These are phyloP conservation scores for Argyresthia goedartella DNA, from an alignment of 2,888 invertebrate genomes.

Conservation along the genomic window DNA sequence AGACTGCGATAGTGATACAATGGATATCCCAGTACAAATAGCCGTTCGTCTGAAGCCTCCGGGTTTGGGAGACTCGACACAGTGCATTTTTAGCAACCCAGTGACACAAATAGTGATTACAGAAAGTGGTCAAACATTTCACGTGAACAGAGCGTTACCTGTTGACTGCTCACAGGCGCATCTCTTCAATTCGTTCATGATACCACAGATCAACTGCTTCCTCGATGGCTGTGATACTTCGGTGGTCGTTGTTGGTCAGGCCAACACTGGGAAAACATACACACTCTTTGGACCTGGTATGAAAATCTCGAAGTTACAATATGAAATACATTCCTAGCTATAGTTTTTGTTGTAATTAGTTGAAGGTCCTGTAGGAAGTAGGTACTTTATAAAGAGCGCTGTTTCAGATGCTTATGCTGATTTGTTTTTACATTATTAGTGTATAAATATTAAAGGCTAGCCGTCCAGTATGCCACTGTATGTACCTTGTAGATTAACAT, in stretches of 20 bases:
- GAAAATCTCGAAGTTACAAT: no score
- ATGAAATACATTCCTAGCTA: no score
- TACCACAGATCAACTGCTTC: conserved; percentile 76
- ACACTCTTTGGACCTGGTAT: conserved; percentile 78
- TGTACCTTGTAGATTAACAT: no score
- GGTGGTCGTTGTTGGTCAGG: conserved; percentile 77
- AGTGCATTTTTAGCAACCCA: conserved; percentile 72
- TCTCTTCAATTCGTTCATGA: conserved; percentile 74
- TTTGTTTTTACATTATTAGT: no score
- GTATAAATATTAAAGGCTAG: no score
- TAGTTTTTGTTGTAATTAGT: no score
- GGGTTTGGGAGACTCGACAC: conserved; percentile 63
- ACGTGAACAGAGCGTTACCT: conserved; percentile 65
- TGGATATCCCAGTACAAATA: conserved; percentile 82
- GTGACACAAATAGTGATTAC: conserved; percentile 71
- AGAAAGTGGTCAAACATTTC: conserved; percentile 71
- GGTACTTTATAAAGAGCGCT: no score
- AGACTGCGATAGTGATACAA: no score
- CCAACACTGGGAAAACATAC: conserved; percentile 78
- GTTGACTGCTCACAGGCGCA: conserved; percentile 74
- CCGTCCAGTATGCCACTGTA: no score
- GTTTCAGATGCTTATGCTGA: no score
- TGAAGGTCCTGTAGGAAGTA: no score
- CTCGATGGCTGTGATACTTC: conserved; percentile 84
- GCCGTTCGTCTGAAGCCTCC: conserved; percentile 76